Evolutionary conservation across 2,113 vertebrate species (phyloP), one percentile per base, ranked within the genome.

Genomic region (Empidonax alnorum): DNA sequence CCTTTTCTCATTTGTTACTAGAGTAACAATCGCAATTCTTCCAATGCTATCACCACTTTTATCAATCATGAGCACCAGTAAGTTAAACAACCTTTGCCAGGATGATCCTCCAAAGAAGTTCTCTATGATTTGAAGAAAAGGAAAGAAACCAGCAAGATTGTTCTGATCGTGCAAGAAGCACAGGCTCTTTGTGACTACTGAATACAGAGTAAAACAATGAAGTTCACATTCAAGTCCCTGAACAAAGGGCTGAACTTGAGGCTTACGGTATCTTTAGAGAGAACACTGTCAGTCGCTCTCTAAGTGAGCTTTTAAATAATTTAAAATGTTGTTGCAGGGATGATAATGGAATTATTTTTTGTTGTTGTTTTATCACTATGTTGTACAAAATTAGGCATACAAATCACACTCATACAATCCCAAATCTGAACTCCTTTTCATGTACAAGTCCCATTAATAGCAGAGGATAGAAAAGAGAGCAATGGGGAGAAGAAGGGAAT

Each of bases 1-100:
- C 53, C 30, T 87, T 41, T 35, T 77, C 17, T 67, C 9, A 66
- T 49, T n/a, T 77, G 11, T 71, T 77, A 25, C 31, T 62, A 59
- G 31, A 89, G 58, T 14, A 62, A 49, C 3, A 24, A 28, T 22
- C 58, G 23, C 5, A 49, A 16, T n/a, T 33, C 31, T 66, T 71
- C 61, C 24, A 72, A 92, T 46, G 50, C 21, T 28, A 50, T 39
- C 53, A 63, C 5, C 33, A 37, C 8, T 56, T 85, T 12, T 14
- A 19, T 35, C 2, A 0, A 31, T 28, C 16, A 21, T 9, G 4
- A 84, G 9, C 6, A 77, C 7, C 42, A 27, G 1, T 18, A 65
- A 67, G 5, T 33, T 37, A 71, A 75, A 41, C 2, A 46, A 47
- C 19, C 4, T 81, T 53, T 78, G 22, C 39, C 23, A 72, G 20